Base-by-base conservation (phyloP, 1,140 invertebrate genomes). In the Teleopsis dalmanni region DNA sequence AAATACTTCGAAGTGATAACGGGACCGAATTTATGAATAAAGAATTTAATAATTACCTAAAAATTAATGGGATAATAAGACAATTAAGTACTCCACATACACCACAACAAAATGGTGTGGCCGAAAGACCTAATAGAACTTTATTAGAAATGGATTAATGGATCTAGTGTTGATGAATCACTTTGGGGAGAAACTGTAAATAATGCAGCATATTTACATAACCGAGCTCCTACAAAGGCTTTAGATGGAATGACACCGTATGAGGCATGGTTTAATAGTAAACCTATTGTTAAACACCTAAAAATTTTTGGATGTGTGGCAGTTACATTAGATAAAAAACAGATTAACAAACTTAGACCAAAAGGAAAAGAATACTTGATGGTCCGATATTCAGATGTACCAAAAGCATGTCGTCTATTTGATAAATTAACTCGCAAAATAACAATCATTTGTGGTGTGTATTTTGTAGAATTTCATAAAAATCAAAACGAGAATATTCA, bases 181-280 rank as follows among this genome's bases (percentile, higher is more conserved):
- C 59, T 72, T 37, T 78, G 75, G 75, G 69, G 64, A 4, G 74
- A 78, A 62, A 71, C 73, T 8, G 54, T 72, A 0, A 57, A 59
- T 29, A 72, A 63, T 3, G 49, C 49, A 44, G 31, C 37, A 4
- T 37, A 51, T 14, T 13, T 49, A 9, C 4, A 9, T 5, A 49
- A 49, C 25, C 29, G 31, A 9, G 7, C 21, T 5, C 25, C 42
- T 14, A 26, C 25, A 44, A 18, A 29, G n/a, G n/a, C n/a, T 31
- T 31, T 44, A 16, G 21, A 19, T 11, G n/a, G n/a, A 9, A 44
- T 8, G 14, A 31, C 27, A 10, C 14, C 38, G 9, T 8, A 41
- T 9, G 38, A 41, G 19, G 9, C 22, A 10, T 41, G 38, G 38
- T 8, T 10, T 21, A 9, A 4, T 11, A 19, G 21, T 5, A 41